These are phyloP conservation scores for Ectemnius cavifrons DNA, from an alignment of 2,888 invertebrate species.

Conservation along the genomic window DNA sequence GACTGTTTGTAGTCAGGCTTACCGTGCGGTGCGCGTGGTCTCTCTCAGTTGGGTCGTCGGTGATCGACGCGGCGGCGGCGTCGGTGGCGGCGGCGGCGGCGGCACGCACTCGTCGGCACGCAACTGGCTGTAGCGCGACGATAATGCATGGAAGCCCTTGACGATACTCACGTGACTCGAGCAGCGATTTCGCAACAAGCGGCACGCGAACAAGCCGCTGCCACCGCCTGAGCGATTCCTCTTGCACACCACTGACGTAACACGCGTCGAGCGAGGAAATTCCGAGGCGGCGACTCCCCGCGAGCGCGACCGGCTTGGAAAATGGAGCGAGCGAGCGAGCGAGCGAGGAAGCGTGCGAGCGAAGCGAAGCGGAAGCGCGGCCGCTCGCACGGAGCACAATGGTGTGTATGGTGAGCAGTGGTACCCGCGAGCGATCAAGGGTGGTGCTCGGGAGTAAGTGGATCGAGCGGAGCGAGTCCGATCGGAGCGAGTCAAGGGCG, in stretches of 20 bases:
- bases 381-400: no score
- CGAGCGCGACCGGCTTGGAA: not conserved
- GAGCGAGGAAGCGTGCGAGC: not conserved
- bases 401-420: not conserved
- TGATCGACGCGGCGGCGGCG: slow-evolving; percentile 24
- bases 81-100: slow-evolving; percentile 27
- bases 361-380: no score
- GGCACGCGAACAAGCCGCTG: slow-evolving; percentile 13
- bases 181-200: slow-evolving; percentile 21
- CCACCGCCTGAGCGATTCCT: slow-evolving; percentile 19
- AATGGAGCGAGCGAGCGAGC: no score
- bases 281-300: not conserved
- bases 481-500: slow-evolving; percentile 12
- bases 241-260: slow-evolving; percentile 49
- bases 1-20: slow-evolving; percentile 36
- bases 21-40: slow-evolving; percentile 36
- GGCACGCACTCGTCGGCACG: slow-evolving; percentile 52
- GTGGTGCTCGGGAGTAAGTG: not conserved
- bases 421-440: not conserved
- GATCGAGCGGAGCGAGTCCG: slow-evolving; percentile 1
- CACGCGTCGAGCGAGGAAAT: slow-evolving; percentile 3
- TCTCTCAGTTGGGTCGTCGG: slow-evolving; percentile 7
- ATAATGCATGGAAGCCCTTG: slow-evolving; percentile 6
- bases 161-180: slow-evolving; percentile 47
- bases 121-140: slow-evolving; percentile 39